Evolutionary conservation across 2,888 invertebrate species (phyloP).

Genomic region (Drosophila borborema): DNA sequence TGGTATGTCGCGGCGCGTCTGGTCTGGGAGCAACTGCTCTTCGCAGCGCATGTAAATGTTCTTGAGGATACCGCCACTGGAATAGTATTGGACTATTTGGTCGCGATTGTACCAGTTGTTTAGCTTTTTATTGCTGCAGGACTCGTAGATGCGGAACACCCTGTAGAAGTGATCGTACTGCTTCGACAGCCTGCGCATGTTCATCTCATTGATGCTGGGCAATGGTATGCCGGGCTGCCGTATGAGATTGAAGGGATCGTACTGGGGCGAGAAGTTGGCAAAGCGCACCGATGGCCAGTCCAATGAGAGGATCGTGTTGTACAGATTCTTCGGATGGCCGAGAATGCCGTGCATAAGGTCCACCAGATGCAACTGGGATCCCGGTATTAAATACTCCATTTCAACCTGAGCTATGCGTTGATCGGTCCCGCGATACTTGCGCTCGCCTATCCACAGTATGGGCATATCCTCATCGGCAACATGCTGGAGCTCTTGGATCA

Average conservation of each 20-base stretch:
- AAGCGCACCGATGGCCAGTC: slow-evolving; percentile 21
- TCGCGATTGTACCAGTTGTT: slow-evolving; percentile 16
- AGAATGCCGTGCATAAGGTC: slow-evolving; percentile 17
- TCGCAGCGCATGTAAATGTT: slow-evolving; percentile 10
- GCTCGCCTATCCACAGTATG: slow-evolving; percentile 24
- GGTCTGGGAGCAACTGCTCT: not conserved
- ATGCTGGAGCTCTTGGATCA: slow-evolving; percentile 14
- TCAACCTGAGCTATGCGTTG: slow-evolving; percentile 15
- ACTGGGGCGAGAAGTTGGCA: slow-evolving; percentile 8
- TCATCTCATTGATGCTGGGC: slow-evolving; percentile 11
- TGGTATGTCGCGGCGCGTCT: not conserved
- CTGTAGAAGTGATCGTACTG: slow-evolving; percentile 1
- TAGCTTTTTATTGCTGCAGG: not conserved
- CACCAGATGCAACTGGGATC: slow-evolving; percentile 6
- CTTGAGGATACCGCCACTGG: not conserved
- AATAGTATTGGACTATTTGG: not conserved
- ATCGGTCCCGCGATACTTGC: slow-evolving; percentile 11
- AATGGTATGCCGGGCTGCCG: slow-evolving; percentile 4
- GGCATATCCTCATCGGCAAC: slow-evolving; percentile 19
- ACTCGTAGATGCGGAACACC: slow-evolving; percentile 16
- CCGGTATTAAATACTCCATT: slow-evolving; percentile 21
- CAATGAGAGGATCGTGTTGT: slow-evolving; percentile 15
- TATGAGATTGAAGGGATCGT: slow-evolving; percentile 11
- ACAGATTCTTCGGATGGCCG: slow-evolving; percentile 18
- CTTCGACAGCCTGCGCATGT: not conserved